Evolutionary conservation across 2,888 invertebrate genomes (phyloP), one percentile per base, ranked within the genome.

Genomic region (Teleiodes luculella): DNA sequence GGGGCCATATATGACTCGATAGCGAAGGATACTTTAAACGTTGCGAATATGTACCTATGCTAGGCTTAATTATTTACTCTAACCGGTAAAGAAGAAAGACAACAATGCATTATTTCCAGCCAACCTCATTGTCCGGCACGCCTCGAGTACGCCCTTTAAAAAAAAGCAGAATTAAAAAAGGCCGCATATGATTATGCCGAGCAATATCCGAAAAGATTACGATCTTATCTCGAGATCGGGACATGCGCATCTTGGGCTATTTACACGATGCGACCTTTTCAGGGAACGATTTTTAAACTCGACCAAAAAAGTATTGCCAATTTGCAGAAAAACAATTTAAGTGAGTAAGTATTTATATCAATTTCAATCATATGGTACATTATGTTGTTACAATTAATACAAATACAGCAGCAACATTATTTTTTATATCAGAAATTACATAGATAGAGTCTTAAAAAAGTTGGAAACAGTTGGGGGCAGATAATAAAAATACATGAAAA

Each of bases 121-220:
- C 65, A 68, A 70, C 66, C 77, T 80, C 76, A 80, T 80, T 83
- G 80, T 78, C 75, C 75, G 72, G 78, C 75, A 75, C 76, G 78
- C 77, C 76, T 75, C 72, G 70, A 67, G 64, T 78, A 74, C 83
- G 81, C 76, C 79, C 73, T 74, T 68, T 66, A 70, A 69, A 67
- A 68, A 59, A 61, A 57, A 62, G 59, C 56, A 63, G 60, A 63
- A 61, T 62, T 61, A 69, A 76, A 78, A 80, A 80, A 78, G 66
- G 65, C 72, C 76, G 88, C 88, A 88, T 89, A 87, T 86, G 88
- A 88, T 89, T 88, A 89, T 80, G 68, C 75, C 82, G 86, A 83
- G 87, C 87, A 87, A 86, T 88, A 89, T 87, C 87, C 86, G 83
- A 81, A 83, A 83, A 84, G 88, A 89, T 89, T 77, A 73, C 77